Percentiles rank a stretch among this genome's conserved stretches.
These are phyloP conservation scores for Synergus laeviventris DNA, from an alignment of 2,888 invertebrate species.

Conservation along the genomic window DNA sequence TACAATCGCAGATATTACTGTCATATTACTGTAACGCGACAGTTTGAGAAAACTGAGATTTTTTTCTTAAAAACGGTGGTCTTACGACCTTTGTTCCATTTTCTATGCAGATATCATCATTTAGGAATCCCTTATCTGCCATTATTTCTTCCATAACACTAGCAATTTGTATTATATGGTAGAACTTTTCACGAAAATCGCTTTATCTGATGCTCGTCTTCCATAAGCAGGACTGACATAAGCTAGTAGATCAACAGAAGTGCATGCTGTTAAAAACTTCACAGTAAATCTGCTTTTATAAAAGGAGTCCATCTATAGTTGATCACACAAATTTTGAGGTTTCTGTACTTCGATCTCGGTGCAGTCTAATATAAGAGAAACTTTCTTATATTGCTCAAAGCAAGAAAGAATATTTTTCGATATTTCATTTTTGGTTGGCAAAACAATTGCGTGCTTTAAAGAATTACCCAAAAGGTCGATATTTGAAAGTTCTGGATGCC, in stretches of 20 bases:
- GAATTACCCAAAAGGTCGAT: too few species aligned
- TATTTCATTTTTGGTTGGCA: not conserved
- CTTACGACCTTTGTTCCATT: constrained; percentile 45
- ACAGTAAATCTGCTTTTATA: constrained; percentile 44
- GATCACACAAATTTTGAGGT: too few species aligned
- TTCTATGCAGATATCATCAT: constrained; percentile 55
- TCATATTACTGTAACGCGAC: constrained; percentile 46
- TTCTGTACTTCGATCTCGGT: too few species aligned
- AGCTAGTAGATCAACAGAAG: constrained; percentile 54
- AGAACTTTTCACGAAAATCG: constrained; percentile 54
- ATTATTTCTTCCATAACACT: constrained; percentile 55
- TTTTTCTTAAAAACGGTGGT: constrained; percentile 47
- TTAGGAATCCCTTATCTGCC: constrained; percentile 61
- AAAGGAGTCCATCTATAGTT: too few species aligned
- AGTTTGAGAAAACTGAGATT: constrained; percentile 44
- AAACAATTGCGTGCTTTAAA: too few species aligned
- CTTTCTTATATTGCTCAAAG: constrained; percentile 6
- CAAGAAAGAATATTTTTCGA: too few species aligned
- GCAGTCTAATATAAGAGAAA: too few species aligned
- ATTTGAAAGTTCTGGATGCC: too few species aligned
- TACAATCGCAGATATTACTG: constrained; percentile 3
- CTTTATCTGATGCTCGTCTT: constrained; percentile 55
- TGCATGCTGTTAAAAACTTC: constrained; percentile 58
- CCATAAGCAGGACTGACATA: constrained; percentile 55
- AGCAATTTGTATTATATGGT: constrained; percentile 43